Evolutionary conservation across 2,797 vertebrate species (phyloP).

Genomic region (Lepilemur septentrionalis): DNA sequence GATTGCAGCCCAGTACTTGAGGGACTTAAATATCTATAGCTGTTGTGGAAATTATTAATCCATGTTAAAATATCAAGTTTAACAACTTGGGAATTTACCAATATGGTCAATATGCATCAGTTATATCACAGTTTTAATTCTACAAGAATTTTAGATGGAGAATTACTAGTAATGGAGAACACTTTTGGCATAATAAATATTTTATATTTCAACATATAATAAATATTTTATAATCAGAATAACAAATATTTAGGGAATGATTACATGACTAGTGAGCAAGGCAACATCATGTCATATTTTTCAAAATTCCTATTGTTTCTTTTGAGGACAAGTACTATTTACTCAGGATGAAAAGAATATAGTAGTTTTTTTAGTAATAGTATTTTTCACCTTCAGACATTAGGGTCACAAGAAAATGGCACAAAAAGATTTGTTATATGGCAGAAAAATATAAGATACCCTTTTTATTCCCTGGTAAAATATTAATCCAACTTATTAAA

Average conservation of each 20-base stretch:
- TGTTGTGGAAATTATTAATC: not conserved
- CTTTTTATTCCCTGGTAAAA: not conserved
- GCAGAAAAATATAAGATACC: not conserved
- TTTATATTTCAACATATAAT: not conserved
- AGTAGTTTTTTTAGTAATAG: not conserved
- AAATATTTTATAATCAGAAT: not conserved
- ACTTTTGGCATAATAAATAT: not conserved
- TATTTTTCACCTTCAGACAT: not conserved
- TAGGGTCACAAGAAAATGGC: not conserved
- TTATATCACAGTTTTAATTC: not conserved
- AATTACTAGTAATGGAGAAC: not conserved
- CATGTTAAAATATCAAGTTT: not conserved
- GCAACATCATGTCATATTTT: not conserved
- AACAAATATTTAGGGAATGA: not conserved
- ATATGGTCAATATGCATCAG: no score
- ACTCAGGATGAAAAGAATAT: not conserved
- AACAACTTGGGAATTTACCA: not conserved
- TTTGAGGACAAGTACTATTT: not conserved
- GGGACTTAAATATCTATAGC: not conserved
- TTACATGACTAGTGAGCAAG: not conserved
- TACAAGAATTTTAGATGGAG: not conserved
- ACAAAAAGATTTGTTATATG: not conserved
- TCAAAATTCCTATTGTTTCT: not conserved
- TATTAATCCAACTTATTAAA: not conserved
- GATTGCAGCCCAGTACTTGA: not conserved